A percentile compares a stretch with the other conserved stretches of the same genome.
Evolutionary conservation across 2,113 vertebrate genomes (phyloP).

Genomic region (Pseudopodoces humilis): DNA sequence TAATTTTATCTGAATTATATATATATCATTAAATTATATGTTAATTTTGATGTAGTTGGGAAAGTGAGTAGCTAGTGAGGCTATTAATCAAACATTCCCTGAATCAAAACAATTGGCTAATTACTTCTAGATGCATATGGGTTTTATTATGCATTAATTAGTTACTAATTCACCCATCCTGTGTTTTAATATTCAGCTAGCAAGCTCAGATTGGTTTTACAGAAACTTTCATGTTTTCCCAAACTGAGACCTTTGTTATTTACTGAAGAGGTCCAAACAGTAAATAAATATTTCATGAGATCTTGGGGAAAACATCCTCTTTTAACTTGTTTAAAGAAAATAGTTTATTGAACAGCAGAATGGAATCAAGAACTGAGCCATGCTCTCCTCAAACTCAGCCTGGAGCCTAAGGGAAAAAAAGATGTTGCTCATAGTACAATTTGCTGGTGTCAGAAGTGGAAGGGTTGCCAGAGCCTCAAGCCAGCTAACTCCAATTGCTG

Average conservation of each 20-base stretch:
- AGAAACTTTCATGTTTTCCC: background rate
- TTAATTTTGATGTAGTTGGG: background rate
- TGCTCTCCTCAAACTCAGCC: background rate
- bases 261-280: background rate
- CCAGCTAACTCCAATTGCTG: background rate
- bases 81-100: background rate
- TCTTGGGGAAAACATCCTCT: background rate
- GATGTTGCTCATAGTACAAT: background rate
- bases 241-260: background rate
- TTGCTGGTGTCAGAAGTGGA: background rate
- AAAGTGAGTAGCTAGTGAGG: background rate
- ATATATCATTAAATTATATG: background rate
- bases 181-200: background rate
- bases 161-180: background rate
- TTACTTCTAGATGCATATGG: background rate
- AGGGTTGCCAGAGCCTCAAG: background rate
- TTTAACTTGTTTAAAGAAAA: background rate
- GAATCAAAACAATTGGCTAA: conserved; percentile 29
- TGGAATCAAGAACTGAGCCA: background rate
- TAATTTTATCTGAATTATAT: background rate
- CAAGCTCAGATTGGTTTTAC: background rate
- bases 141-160: background rate
- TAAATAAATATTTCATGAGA: conserved; percentile 23
- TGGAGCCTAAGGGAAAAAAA: background rate
- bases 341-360: background rate